These are phyloP conservation scores for Tenrec ecaudatus DNA, from an alignment of 2,113 vertebrate species.

Conservation along the genomic window DNA sequence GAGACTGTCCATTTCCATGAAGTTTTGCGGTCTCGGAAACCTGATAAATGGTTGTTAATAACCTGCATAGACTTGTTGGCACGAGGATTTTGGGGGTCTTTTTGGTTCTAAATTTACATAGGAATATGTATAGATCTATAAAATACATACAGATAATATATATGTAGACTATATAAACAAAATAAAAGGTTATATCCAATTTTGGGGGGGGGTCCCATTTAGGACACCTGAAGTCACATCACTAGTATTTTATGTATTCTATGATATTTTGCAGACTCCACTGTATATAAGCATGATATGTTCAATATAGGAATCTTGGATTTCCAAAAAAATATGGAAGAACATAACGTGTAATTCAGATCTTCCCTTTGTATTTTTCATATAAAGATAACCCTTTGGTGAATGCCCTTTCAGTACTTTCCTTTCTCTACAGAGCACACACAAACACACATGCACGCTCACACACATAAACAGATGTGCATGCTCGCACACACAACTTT, in stretches of 20 bases:
- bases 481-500: neutral
- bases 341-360: neutral
- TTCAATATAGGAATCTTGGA: slow-evolving; percentile 2
- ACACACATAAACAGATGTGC: neutral
- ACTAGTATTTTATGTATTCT: slow-evolving; percentile 31
- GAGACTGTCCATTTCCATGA: too few relatives aligned
- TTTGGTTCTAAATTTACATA: neutral
- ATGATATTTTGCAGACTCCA: slow-evolving; percentile 10
- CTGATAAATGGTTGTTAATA: too few relatives aligned
- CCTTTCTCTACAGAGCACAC: neutral
- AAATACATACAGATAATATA: neutral
- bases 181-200: neutral
- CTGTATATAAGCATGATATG: neutral
- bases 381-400: neutral
- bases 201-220: neutral
- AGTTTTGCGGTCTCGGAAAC: too few relatives aligned
- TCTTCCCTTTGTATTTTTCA: neutral
- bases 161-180: slow-evolving; percentile 32
- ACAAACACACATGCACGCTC: neutral
- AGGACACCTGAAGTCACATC: slow-evolving; percentile 18
- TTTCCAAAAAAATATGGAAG: slow-evolving; percentile 17
- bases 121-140: neutral
- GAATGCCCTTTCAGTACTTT: neutral
- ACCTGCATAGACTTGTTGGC: too few relatives aligned
- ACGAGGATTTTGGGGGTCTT: too few relatives aligned